These are phyloP conservation scores for Eriocheir sinensis DNA, from an alignment of 1,140 invertebrate species.

Conservation along the genomic window DNA sequence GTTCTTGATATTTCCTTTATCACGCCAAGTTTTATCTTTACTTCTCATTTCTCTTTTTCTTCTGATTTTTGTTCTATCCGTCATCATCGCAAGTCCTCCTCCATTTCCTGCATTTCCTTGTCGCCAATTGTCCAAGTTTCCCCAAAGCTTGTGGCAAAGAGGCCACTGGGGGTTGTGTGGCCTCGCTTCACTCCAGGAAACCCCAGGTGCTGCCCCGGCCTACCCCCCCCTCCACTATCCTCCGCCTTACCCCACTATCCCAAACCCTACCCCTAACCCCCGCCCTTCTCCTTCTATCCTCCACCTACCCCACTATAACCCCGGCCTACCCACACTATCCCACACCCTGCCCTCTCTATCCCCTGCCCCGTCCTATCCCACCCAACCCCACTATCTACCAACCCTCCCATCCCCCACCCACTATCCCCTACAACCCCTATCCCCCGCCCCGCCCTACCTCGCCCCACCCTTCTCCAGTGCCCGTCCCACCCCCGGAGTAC, in stretches of 20 bases:
- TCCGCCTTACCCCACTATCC: not conserved
- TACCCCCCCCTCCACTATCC: not conserved
- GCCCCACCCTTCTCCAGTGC: not conserved
- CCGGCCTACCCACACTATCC: not conserved
- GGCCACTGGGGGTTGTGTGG: not conserved
- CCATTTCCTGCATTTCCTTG: not conserved
- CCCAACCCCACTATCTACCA: not conserved
- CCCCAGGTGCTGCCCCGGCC: not conserved
- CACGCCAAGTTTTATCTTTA: not conserved
- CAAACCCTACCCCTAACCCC: not conserved
- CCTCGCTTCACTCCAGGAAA: not conserved
- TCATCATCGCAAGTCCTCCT: too few relatives aligned
- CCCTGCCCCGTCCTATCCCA: not conserved
- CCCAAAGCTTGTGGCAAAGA: not conserved
- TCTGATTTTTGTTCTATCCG: too few relatives aligned
- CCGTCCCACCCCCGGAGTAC: not conserved
- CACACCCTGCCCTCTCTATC: too few relatives aligned
- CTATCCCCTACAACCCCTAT: too few relatives aligned
- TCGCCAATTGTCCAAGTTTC: not conserved
- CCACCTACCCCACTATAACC: not conserved
- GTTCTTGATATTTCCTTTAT: too few relatives aligned
- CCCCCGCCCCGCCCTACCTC: not conserved
- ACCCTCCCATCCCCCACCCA: not conserved
- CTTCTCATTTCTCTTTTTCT: not conserved
- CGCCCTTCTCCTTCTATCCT: not conserved